Percentiles rank a stretch among this genome's conserved stretches.
Conservation (phyloP, 2,797 vertebrate species). For the Propithecus deckenii region DNA sequence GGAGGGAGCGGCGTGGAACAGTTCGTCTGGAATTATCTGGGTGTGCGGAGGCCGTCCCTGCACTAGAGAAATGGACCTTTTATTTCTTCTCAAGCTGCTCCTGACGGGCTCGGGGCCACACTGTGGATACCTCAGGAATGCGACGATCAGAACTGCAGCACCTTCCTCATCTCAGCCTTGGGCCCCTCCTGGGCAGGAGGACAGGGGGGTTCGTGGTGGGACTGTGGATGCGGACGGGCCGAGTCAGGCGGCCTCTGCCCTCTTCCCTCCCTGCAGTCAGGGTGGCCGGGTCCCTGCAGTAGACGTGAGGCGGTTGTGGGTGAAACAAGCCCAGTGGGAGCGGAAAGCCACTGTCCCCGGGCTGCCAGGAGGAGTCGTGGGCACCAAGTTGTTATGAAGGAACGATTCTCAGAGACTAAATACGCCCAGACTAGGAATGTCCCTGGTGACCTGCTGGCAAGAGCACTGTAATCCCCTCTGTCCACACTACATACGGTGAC, state of each 20-base stretch:
- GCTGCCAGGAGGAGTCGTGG: neutral
- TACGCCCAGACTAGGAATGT: neutral
- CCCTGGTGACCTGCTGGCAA: neutral
- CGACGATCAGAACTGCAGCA: accelerated
- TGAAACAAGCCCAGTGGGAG: neutral
- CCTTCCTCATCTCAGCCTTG: accelerated
- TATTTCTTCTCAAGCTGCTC: neutral
- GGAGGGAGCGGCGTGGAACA: accelerated
- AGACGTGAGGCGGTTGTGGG: neutral
- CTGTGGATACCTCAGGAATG: accelerated
- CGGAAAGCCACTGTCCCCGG: neutral
- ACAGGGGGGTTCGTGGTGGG: neutral
- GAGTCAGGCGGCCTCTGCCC: neutral
- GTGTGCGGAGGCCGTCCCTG: neutral
- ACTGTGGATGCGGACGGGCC: neutral
- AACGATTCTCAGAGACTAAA: neutral
- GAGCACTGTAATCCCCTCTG: accelerated
- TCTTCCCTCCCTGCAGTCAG: neutral
- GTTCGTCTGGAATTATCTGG: accelerated
- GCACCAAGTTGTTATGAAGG: neutral
- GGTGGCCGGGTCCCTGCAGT: neutral
- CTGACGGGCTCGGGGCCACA: accelerated
- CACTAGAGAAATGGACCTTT: accelerated
- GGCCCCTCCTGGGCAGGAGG: accelerated
- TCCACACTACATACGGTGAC: neutral